Evolutionary conservation across 2,113 vertebrate species (phyloP).

Genomic region (Microcebus ravelobensis): DNA sequence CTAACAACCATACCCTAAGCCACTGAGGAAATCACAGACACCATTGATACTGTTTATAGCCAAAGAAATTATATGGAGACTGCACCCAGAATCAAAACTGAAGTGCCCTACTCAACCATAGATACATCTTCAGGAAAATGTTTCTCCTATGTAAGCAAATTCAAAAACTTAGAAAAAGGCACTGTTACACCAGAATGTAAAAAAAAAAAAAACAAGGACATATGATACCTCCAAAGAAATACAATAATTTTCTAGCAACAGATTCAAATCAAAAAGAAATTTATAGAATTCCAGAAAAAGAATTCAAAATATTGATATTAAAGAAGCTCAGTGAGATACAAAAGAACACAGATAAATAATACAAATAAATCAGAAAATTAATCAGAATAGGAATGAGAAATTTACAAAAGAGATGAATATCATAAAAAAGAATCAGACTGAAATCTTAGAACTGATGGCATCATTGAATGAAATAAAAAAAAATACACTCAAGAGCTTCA

Average conservation of each 20-base stretch:
- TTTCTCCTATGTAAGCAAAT: neutral
- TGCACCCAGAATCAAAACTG: neutral
- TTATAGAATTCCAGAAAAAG: neutral
- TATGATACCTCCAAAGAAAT: neutral
- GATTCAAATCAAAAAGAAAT: neutral
- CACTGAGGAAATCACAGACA: neutral
- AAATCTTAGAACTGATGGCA: neutral
- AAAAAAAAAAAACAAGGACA: neutral
- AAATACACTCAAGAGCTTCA: neutral
- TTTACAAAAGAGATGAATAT: neutral
- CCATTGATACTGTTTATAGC: neutral
- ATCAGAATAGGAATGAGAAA: neutral
- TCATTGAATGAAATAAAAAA: neutral
- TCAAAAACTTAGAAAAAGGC: neutral
- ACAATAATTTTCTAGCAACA: neutral
- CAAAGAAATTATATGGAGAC: neutral
- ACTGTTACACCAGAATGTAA: neutral
- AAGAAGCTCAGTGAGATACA: neutral
- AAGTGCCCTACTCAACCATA: neutral
- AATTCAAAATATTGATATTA: neutral
- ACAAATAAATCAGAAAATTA: neutral
- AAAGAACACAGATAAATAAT: neutral
- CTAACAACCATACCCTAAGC: neutral
- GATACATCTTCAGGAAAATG: neutral
- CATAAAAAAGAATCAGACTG: neutral